These are phyloP conservation scores for Halcyon badia DNA, from an alignment of 2,797 vertebrate species.

Conservation along the genomic window DNA sequence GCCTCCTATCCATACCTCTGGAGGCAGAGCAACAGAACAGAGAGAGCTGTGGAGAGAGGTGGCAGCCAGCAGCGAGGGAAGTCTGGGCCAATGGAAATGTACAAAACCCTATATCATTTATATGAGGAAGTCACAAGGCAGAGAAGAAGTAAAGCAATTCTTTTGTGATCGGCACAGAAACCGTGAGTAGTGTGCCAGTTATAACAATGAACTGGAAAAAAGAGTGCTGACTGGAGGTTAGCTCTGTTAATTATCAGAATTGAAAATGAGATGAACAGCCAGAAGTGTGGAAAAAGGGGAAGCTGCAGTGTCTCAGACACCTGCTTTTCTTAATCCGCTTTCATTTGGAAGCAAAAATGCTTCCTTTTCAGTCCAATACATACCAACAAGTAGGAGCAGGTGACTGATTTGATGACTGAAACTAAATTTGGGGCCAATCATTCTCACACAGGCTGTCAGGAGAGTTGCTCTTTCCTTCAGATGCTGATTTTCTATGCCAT, in stretches of 20 bases:
- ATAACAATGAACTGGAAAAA: background rate
- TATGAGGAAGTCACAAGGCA: background rate
- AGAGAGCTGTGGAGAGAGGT: background rate
- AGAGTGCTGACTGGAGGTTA: background rate
- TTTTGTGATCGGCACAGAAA: background rate
- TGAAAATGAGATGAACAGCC: background rate
- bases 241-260: slow-evolving; percentile 17
- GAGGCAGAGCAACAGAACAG: background rate
- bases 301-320: background rate
- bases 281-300: background rate
- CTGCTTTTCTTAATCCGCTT: slow-evolving; percentile 7
- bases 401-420: slow-evolving; percentile 15
- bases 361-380: background rate
- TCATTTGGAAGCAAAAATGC: background rate
- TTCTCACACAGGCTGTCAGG: background rate
- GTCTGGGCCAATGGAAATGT: background rate
- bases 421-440: background rate
- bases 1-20: background rate
- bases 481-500: background rate
- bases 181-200: background rate
- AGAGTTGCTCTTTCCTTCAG: slow-evolving; percentile 7
- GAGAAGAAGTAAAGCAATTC: slow-evolving; percentile 13
- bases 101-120: background rate
- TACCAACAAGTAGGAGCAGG: slow-evolving; percentile 10
- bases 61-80: background rate